phyloP scores from a whole-genome alignment of 2,113 vertebrate genomes.

The Chionis minor region DNA sequence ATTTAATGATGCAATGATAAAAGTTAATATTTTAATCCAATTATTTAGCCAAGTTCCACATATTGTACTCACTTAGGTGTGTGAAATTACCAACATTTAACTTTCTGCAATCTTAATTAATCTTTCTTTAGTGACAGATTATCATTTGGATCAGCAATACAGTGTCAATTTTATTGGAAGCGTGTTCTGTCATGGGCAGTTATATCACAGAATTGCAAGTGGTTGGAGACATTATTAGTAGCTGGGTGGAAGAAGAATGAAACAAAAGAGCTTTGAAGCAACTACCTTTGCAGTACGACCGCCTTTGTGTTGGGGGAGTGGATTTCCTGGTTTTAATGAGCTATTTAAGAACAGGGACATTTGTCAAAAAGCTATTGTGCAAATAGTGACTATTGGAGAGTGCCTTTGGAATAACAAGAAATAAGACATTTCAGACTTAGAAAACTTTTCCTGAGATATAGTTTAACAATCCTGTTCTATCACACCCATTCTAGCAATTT shows the following conservation, averaged over 20 bases:
- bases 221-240: background rate
- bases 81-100: background rate
- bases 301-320: conserved; percentile 6
- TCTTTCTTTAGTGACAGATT: background rate
- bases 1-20: background rate
- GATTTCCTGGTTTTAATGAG: background rate
- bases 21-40: background rate
- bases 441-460: background rate
- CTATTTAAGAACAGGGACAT: background rate
- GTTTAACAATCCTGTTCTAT: background rate
- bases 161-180: background rate
- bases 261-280: conserved; percentile 44
- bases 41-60: background rate
- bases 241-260: background rate
- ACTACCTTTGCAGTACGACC: background rate
- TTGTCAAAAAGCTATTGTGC: background rate
- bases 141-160: background rate
- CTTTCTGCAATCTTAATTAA: background rate
- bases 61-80: background rate
- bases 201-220: background rate
- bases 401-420: background rate
- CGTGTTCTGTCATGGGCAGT: background rate
- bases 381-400: background rate
- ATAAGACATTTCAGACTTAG: background rate
- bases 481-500: conserved; percentile 3